Base-by-base conservation (phyloP, 92 coral and sea anemone species). In the Epizoanthus ramosus region DNA sequence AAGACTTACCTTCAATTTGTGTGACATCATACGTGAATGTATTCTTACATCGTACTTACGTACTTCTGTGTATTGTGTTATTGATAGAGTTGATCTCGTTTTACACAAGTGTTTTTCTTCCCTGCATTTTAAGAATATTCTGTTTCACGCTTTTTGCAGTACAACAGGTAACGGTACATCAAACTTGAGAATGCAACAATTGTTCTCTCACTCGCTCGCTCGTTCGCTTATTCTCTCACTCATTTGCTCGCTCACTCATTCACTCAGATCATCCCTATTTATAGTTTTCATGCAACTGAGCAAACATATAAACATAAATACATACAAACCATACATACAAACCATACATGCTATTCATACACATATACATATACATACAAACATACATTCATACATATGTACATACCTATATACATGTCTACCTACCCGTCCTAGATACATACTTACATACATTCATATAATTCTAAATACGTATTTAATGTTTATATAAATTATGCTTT, bases 141-240 rank as follows among this genome's bases (percentile, higher is more conserved):
- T 10, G 54, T 9, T 50, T 50, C 3, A 13, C 54, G 54, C 3
- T 50, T 50, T 50, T 13, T 10, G 54, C 54, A 12, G 54, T 50
- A 50, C 54, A 9, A 50, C 54, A 9, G 54, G 54, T 50, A 50
- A 50, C 54, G 10, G 43, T 10, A 50, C 7, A 10, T 50, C 8
- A 12, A 10, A 50, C 15, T 50, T 50, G 54, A 50, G 54, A 50
- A 50, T 10, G 54, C 9, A 50, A 9, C 16, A 5, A 39, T 12
- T 50, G 8, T 52, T 37, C 25, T 15, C 13, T 37, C 81, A 31
- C 57, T 75, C 68, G 4, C 57, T 73, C 69, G 43, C 54, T 18
- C 81, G 15, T 21, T 75, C 81, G 31, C 57, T 75, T 67, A 58
- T 28, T 75, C 68, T 57, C 25, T 52, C 64, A 14, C 37, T 25